Evolutionary conservation across 2,113 vertebrate species (phyloP), one percentile per base, ranked within the genome.

Genomic region (Camarhynchus parvulus): DNA sequence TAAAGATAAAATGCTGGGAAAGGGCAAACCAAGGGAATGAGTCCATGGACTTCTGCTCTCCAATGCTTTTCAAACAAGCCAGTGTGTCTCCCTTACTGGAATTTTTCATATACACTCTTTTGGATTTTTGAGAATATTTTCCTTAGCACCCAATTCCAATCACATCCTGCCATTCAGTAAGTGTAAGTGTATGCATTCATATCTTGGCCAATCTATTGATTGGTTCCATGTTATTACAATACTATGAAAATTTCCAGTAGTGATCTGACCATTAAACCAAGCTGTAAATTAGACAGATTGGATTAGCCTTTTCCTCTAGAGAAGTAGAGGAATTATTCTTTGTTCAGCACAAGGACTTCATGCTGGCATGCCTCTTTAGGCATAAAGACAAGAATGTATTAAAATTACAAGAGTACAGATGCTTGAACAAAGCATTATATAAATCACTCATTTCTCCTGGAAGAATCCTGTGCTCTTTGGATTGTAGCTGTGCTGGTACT

Each of bases 381-480:
- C 72, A 91, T 18, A 35, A 92, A 86, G 72, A 79, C 42, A 94
- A 78, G 77, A 90, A 86, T 50, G 39, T 30, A 52, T 72, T 88
- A 53, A 58, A 85, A 39, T 62, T 58, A 58, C 24, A 59, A 31
- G 42, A 44, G 73, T 37, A 83, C 21, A 86, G 70, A 83, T 81
- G 47, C 33, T 55, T 69, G 62, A 92, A 92, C 28, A 70, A 91
- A 94, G 52, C 33, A 74, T 83, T 87, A 52, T 91, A 50, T 81
- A 53, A 42, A 79, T 87, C 78, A 86, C 25, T 95, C 47, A 79
- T 86, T 96, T 92, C 75, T 91, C 81, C 93, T 87, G 47, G 75
- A 96, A 96, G 66, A 24, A 87, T 68, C 73, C 94, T 14, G 3
- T 76, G 46, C 20, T 89, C 31, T 69, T 77, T 95, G 81, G 53